These are phyloP conservation scores for Andrena marginata DNA, from an alignment of 2,888 invertebrate genomes.

Conservation along the genomic window DNA sequence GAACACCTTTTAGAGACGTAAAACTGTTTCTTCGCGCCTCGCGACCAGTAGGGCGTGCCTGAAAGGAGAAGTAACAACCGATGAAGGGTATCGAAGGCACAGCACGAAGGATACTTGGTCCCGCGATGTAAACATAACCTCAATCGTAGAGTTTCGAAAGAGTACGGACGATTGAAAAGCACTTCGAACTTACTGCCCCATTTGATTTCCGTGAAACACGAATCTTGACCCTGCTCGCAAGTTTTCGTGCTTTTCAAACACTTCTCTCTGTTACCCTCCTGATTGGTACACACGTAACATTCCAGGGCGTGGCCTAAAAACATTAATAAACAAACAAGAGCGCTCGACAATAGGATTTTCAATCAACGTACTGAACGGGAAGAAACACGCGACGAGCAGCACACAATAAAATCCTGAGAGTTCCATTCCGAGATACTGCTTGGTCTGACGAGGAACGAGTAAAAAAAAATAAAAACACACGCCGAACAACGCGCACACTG, in stretches of 20 bases:
- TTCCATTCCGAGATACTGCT: neutral
- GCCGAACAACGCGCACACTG: neutral
- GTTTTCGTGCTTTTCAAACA: constrained; percentile 96
- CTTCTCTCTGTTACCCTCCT: constrained; percentile 96
- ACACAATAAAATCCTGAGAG: constrained; percentile 9
- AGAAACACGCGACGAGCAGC: constrained; percentile 24
- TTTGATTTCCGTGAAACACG: constrained; percentile 94
- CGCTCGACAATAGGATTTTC: neutral
- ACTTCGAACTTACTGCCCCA: constrained; percentile 92
- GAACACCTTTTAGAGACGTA: constrained; percentile 97
- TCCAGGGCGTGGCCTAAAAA: constrained; percentile 90
- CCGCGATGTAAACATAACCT: constrained; percentile 56
- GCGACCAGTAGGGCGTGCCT: constrained; percentile 97
- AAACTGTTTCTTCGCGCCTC: constrained; percentile 96
- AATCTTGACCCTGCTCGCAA: constrained; percentile 94
- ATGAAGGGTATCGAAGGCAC: neutral
- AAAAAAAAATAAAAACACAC: neutral
- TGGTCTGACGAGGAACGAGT: too few relatives aligned
- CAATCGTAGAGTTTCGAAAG: constrained; percentile 10
- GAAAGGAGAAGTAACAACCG: constrained; percentile 7
- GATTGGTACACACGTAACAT: constrained; percentile 97
- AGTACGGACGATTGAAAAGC: neutral
- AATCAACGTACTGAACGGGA: constrained; percentile 45
- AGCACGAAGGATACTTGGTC: neutral
- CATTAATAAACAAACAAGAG: neutral